Conservation (phyloP, 2,113 vertebrate genomes). For the Percina caprodes region DNA sequence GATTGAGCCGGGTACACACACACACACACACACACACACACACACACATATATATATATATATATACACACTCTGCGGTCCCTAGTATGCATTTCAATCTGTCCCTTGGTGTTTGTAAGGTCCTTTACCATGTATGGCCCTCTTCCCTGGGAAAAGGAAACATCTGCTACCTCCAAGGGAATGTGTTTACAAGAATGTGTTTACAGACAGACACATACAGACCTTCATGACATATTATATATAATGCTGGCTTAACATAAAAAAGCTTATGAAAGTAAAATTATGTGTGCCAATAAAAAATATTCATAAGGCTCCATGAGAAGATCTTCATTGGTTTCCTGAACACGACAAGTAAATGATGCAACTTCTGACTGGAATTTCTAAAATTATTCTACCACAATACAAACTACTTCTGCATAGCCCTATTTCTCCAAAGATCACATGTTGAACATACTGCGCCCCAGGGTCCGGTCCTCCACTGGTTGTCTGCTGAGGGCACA, state of each 20-base stretch:
- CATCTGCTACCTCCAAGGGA: slow-evolving; percentile 36
- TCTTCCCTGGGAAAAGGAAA: slow-evolving; percentile 45
- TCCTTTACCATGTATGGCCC: slow-evolving; percentile 56
- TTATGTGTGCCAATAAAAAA: background rate
- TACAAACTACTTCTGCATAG: background rate
- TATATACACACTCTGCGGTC: slow-evolving; percentile 6
- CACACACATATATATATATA: slow-evolving; percentile 5
- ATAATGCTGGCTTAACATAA: background rate
- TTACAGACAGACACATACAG: slow-evolving; percentile 29
- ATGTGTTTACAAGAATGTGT: slow-evolving; percentile 49
- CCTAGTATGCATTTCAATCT: slow-evolving; percentile 12
- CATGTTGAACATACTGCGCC: slow-evolving; percentile 89
- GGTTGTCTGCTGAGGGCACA: slow-evolving; percentile 84
- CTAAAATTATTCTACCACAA: background rate
- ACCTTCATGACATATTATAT: background rate
- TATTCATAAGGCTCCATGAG: background rate
- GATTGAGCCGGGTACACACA: background rate
- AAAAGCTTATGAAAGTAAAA: background rate
- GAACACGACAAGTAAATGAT: background rate
- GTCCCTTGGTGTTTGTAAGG: slow-evolving; percentile 21
- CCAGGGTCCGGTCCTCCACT: slow-evolving; percentile 98
- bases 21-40: background rate
- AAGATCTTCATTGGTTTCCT: background rate
- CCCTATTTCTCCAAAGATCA: slow-evolving; percentile 27
- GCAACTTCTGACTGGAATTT: background rate